These are phyloP conservation scores for Pseudomyrmex dendroicus DNA, from an alignment of 1,140 invertebrate species.

Conservation along the genomic window DNA sequence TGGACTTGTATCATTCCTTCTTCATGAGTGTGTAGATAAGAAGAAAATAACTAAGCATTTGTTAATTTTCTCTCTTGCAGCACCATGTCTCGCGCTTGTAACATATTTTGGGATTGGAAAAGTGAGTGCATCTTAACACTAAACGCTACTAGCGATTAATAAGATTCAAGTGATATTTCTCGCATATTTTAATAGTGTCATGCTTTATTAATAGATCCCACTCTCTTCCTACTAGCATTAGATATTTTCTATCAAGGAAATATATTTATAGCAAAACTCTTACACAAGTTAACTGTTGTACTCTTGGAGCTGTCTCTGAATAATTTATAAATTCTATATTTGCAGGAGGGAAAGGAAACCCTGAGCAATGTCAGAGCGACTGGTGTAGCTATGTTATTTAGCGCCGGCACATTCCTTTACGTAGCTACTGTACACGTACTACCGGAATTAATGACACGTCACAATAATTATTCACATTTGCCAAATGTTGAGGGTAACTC, in stretches of 20 bases:
- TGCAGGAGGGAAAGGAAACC: slow-evolving; percentile 88
- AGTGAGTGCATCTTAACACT: slow-evolving; percentile 85
- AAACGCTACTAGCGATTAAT: no score
- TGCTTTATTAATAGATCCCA: no score
- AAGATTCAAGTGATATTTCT: no score
- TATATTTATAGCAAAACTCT: no score
- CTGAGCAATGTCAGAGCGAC: slow-evolving; percentile 95
- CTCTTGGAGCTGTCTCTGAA: background rate
- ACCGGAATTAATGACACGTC: slow-evolving; percentile 92
- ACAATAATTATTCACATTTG: slow-evolving; percentile 83
- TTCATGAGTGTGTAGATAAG: slow-evolving; percentile 97
- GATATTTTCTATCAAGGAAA: no score
- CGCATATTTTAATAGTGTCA: no score
- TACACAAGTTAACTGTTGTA: no score
- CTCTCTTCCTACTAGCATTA: no score
- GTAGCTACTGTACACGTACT: slow-evolving; percentile 99
- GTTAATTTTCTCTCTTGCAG: slow-evolving; percentile 96
- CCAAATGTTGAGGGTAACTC: slow-evolving; percentile 83
- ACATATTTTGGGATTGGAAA: slow-evolving; percentile 98
- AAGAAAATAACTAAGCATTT: slow-evolving; percentile 95
- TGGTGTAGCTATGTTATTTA: slow-evolving; percentile 99
- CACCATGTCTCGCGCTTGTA: slow-evolving; percentile 94
- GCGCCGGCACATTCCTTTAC: slow-evolving; percentile 99
- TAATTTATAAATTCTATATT: slow-evolving; percentile 64
- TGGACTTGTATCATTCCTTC: slow-evolving; percentile 97